Base-by-base conservation (phyloP, 2,113 vertebrate species). In the Numenius arquata region DNA sequence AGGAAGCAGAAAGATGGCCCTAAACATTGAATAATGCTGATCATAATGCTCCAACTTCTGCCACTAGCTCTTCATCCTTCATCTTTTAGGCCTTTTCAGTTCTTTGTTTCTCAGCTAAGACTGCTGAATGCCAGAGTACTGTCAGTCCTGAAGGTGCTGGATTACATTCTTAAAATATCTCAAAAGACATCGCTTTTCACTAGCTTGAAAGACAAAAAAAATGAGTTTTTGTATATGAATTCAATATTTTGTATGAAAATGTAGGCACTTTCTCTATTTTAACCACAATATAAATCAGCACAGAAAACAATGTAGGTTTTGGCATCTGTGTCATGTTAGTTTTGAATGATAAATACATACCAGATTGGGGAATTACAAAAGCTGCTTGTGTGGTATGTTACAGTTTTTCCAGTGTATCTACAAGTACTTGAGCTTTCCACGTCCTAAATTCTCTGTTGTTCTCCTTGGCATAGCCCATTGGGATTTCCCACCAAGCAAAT, bases 271-370 rank as follows among this genome's bases (percentile, higher is more conserved):
- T 96, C 89, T 93, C 63, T 59, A 70, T 83, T 89, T 88, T 95
- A 96, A 96, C 97, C 98, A 88, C 98, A 97, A 36, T 94, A 97
- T 97, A 98, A 98, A 98, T 98, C 97, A 98, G 80, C 53, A 89
- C 73, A 92, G 91, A 98, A 97, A 98, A 98, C 97, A 98, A 92
- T 95, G 94, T 98, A 97, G 96, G 84, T 95, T 97, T 98, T 98
- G 97, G 98, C 97, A 89, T 92, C 74, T 30, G 58, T 82, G 40
- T 61, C 30, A 26, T 98, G 95, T 97, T 98, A 95, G 96, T 95
- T 97, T 98, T 98, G 97, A 98, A 85, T 53, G 84, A 82, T 85
- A 95, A 97, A 93, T 85, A 76, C 96, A 96, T 97, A 98, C 95
- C 96, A 97, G 97, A 78, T 85, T 89, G 88, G 90, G 88, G 95